Percentiles rank a stretch among this genome's conserved stretches.
Evolutionary conservation across 2,888 invertebrate species (phyloP).

Genomic region (Cerastoderma edule): DNA sequence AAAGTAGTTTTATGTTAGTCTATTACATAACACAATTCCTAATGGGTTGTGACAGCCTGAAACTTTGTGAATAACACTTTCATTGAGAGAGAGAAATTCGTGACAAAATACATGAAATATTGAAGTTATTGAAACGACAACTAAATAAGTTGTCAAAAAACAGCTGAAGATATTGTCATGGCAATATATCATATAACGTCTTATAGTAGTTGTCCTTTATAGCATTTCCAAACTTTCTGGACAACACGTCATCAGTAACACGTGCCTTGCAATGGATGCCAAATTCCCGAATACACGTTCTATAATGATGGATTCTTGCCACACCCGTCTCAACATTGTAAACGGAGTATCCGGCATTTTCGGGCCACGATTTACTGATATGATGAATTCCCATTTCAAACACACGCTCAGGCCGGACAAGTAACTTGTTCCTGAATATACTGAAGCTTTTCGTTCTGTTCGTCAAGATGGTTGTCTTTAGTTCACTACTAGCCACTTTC

Average conservation of each 20-base stretch:
- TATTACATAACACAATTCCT: too few relatives aligned
- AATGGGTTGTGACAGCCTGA: too few relatives aligned
- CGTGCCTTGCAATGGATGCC: slow-evolving; percentile 66
- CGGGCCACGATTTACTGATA: slow-evolving; percentile 73
- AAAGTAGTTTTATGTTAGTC: too few relatives aligned
- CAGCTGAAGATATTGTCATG: too few relatives aligned
- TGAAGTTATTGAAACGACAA: too few relatives aligned
- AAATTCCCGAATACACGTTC: slow-evolving; percentile 72
- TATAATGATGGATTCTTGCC: slow-evolving; percentile 79
- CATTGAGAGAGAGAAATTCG: too few relatives aligned
- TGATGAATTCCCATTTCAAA: slow-evolving; percentile 84
- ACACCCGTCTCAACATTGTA: slow-evolving; percentile 55
- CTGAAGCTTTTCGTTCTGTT: slow-evolving; percentile 61
- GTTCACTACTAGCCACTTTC: slow-evolving; percentile 53
- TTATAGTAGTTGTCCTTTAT: slow-evolving; percentile 42
- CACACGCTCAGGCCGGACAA: slow-evolving; percentile 81
- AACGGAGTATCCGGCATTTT: slow-evolving; percentile 76
- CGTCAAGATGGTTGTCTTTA: slow-evolving; percentile 48
- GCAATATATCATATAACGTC: slow-evolving; percentile 41
- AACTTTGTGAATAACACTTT: too few relatives aligned
- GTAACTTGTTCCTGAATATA: slow-evolving; percentile 80
- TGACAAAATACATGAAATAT: too few relatives aligned
- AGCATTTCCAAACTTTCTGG: slow-evolving; percentile 43
- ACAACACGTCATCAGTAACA: slow-evolving; percentile 45
- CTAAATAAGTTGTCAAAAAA: too few relatives aligned